A percentile compares a stretch with the other conserved stretches of the same genome.
Evolutionary conservation across 2,113 vertebrate genomes (phyloP).

Genomic region (Tetraodon nigroviridis): DNA sequence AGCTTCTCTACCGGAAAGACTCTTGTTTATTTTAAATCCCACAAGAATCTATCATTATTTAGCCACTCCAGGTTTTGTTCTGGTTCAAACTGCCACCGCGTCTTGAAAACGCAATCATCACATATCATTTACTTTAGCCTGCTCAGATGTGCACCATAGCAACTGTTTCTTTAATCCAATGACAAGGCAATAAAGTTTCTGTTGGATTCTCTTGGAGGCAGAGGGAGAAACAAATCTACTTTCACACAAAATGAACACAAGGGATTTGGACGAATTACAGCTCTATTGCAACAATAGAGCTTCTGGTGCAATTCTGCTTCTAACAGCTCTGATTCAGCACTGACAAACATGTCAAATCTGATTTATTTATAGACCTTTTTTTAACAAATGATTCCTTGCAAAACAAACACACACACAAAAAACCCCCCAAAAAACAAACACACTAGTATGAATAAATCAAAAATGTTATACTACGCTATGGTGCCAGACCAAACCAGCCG

Average conservation of each 20-base stretch:
- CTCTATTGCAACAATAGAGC: slow-evolving; percentile 30
- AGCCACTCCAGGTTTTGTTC: too few species aligned
- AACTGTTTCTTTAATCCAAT: slow-evolving; percentile 2
- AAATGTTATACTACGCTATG: slow-evolving; percentile 26
- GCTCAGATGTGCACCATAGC: not conserved
- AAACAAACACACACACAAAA: too few species aligned
- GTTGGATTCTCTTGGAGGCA: slow-evolving; percentile 17
- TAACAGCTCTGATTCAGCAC: slow-evolving; percentile 2
- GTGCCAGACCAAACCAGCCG: slow-evolving; percentile 34
- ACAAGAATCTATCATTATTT: too few species aligned
- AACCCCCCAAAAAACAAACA: too few species aligned
- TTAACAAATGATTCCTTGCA: slow-evolving; percentile 15
- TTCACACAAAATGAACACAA: slow-evolving; percentile 21
- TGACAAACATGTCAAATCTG: slow-evolving; percentile 26
- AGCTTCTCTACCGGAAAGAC: too few species aligned
- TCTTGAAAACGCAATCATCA: not conserved
- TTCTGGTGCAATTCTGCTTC: slow-evolving; percentile 28
- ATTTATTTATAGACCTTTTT: slow-evolving; percentile 35
- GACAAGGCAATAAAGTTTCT: slow-evolving; percentile 8
- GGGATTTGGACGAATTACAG: slow-evolving; percentile 35
- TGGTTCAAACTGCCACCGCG: too few species aligned
- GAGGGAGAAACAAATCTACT: slow-evolving; percentile 13
- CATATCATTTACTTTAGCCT: slow-evolving; percentile 3
- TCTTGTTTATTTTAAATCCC: too few species aligned
- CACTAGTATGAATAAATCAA: slow-evolving; percentile 27